These are phyloP conservation scores for Ylistrum balloti DNA, from an alignment of 1,140 invertebrate species.

Conservation along the genomic window DNA sequence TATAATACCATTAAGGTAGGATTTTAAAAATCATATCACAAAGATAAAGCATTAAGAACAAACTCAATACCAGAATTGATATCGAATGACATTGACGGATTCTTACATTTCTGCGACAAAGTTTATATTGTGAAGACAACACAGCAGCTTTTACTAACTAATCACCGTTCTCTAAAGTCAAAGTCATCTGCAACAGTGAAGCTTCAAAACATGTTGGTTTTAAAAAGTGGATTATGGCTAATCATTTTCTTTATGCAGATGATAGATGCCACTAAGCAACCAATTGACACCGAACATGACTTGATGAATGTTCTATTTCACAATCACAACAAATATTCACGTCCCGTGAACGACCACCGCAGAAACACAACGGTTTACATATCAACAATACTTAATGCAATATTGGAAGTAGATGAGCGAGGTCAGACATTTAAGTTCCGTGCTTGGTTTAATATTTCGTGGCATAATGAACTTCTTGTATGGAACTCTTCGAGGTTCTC, in stretches of 20 bases:
- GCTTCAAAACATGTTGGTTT: background rate
- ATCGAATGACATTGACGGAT: too few species aligned
- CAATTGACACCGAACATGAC: background rate
- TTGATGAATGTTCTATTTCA: background rate
- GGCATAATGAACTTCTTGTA: background rate
- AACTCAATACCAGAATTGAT: too few species aligned
- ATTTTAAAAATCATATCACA: too few species aligned
- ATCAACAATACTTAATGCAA: background rate
- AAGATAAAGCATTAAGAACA: too few species aligned
- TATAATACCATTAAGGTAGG: too few species aligned
- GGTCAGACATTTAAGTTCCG: background rate
- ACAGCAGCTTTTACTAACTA: too few species aligned
- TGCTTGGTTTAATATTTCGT: background rate
- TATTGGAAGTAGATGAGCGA: background rate
- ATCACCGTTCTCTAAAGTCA: too few species aligned
- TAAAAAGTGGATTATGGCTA: background rate
- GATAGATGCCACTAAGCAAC: background rate
- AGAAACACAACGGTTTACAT: background rate
- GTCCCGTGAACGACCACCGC: background rate
- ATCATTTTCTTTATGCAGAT: background rate
- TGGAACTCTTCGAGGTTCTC: background rate
- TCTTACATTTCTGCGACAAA: too few species aligned
- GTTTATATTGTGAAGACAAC: too few species aligned
- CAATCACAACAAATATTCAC: background rate
- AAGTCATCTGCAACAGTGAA: too few species aligned